These are phyloP conservation scores for Hirundichthys speculiger DNA, from an alignment of 2,113 vertebrate genomes.

Conservation along the genomic window DNA sequence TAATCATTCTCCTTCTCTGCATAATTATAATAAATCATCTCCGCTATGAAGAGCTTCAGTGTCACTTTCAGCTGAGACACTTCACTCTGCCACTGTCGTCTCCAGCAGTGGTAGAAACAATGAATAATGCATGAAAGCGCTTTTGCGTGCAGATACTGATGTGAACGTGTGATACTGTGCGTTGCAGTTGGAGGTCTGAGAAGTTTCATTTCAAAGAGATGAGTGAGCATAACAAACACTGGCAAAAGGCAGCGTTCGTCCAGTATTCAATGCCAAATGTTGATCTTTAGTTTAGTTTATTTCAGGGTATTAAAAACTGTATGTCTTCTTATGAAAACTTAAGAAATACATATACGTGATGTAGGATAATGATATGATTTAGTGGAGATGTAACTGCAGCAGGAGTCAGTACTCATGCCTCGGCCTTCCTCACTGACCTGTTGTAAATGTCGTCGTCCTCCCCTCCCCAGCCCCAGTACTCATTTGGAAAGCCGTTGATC, in stretches of 20 bases:
- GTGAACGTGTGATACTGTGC: not conserved
- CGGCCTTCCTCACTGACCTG: conserved; percentile 79
- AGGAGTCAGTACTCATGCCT: not conserved
- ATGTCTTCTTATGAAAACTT: not conserved
- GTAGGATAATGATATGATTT: not conserved
- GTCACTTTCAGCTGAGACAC: conserved; percentile 23
- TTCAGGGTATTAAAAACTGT: conserved; percentile 10
- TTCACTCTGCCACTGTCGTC: conserved; percentile 7
- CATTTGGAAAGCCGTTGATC: conserved; percentile 99
- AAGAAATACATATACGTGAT: not conserved
- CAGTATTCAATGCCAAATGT: too few species aligned
- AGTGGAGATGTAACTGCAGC: not conserved
- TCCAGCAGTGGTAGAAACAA: conserved; percentile 14
- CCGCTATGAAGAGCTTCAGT: conserved; percentile 16
- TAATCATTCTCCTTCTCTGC: conserved; percentile 39
- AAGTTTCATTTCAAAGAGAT: too few species aligned
- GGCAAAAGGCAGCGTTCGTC: too few species aligned
- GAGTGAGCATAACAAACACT: too few species aligned
- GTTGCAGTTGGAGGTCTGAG: too few species aligned
- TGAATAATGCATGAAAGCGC: conserved; percentile 1
- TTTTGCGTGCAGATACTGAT: not conserved
- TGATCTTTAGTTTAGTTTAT: not conserved
- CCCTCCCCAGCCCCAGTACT: conserved; percentile 99
- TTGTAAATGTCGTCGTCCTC: conserved; percentile 99
- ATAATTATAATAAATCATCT: conserved; percentile 55